Base-by-base conservation (phyloP, 2,888 invertebrate genomes). In the Neoitamus cyanurus region DNA sequence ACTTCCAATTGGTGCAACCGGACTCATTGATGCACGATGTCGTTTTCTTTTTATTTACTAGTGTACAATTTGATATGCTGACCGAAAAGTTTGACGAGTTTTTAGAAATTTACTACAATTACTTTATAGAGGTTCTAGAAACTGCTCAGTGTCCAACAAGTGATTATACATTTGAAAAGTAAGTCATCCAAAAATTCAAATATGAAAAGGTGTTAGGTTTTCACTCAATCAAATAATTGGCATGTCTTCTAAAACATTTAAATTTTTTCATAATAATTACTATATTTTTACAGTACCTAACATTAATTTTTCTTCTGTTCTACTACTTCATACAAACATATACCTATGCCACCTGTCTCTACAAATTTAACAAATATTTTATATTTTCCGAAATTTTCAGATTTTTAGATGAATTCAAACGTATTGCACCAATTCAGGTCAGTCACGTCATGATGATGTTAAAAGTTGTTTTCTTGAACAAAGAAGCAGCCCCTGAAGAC, bases 1-100 rank as follows among this genome's bases (percentile, higher is more conserved):
- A 94, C 87, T 92, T 94, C 85, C 94, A 94, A 88, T 91, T 93
- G 34, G 92, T 93, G 68, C 88, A 92, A 13, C 93, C 92, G 84
- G 90, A 92, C 46, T 93, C 93, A 3, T 90, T 93, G 3, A 87
- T 91, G 0, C 91, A 92, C 28, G 94, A 94, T 88, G 87, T 94
- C 13, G 88, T 93, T 0, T 94, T 94, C 86, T 92, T 93, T 80
- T 85, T 94, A 6, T 92, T 93, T 42, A 92, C 93, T 0, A 94
- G 94, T 86, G 91, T 93, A 1, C 89, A 91, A 1, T 89, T 90
- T 7, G 87, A 88, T 0, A 90, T 93, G 0, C 87, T 92, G 4
- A 91, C 91, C 0, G 86, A 91, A n/a, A 89, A 93, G 85, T 90
- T 91, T 80, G 91, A 93, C 3, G 90, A 92, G 7, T 90, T 94